Evolutionary conservation across 2,113 vertebrate genomes (phyloP).

Genomic region (Tamias sibiricus): DNA sequence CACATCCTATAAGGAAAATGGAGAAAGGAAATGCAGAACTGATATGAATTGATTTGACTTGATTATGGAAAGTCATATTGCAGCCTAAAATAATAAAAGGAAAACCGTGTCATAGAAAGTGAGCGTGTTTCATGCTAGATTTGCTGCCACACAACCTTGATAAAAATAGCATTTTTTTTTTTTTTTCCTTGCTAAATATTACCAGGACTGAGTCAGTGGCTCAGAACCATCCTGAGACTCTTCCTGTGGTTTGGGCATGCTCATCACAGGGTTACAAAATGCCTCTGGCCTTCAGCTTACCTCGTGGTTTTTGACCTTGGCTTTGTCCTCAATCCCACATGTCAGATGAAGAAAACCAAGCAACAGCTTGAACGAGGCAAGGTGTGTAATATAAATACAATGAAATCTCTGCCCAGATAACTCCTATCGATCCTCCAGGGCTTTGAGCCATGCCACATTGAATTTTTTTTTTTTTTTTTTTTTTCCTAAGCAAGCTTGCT

Average conservation of each 20-base stretch:
- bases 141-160: neutral
- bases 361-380: conserved; percentile 67
- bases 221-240: neutral
- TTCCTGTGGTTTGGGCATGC: neutral
- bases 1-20: neutral
- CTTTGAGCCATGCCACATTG: conserved; percentile 62
- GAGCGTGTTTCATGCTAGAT: neutral
- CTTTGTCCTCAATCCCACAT: conserved; percentile 69
- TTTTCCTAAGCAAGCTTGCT: conserved; percentile 25
- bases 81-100: conserved; percentile 31
- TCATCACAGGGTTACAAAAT: conserved; percentile 28
- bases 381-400: conserved; percentile 78
- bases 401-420: conserved; percentile 75
- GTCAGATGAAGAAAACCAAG: conserved; percentile 72
- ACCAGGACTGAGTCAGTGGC: neutral
- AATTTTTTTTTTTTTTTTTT: conserved; percentile 31
- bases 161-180: conserved; percentile 30
- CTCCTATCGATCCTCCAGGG: conserved; percentile 66
- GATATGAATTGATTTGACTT: neutral
- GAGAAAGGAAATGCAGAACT: neutral
- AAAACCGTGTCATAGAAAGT: neutral
- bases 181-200: conserved; percentile 57
- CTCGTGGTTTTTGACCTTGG: conserved; percentile 72
- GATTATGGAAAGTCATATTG: conserved; percentile 2
- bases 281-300: conserved; percentile 25